A percentile compares a stretch with the other conserved stretches of the same genome.
These are phyloP conservation scores for Gymnoscopelus braueri DNA, from an alignment of 2,797 vertebrate genomes.

Conservation along the genomic window DNA sequence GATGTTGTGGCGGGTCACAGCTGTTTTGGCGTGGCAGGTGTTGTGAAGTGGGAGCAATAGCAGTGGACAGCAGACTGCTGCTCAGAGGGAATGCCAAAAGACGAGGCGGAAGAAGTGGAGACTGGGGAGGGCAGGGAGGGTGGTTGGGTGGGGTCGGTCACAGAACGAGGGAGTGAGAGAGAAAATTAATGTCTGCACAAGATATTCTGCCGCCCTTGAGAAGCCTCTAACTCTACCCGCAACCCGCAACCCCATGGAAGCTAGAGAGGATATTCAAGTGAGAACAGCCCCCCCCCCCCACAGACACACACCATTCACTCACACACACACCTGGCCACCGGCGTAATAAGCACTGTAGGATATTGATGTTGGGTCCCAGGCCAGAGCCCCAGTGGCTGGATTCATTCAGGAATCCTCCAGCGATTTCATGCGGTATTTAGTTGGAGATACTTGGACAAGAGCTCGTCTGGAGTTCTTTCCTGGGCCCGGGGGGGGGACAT, in stretches of 20 bases:
- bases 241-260: conserved; percentile 43
- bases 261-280: conserved; percentile 74
- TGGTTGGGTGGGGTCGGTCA: too few relatives aligned
- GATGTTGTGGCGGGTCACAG: conserved; percentile 81
- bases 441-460: conserved; percentile 65
- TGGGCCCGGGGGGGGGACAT: conserved; percentile 46
- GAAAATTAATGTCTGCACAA: conserved; percentile 68
- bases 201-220: conserved; percentile 70
- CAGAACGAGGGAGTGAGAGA: conserved; percentile 15
- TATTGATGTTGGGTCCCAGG: conserved; percentile 64
- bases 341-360: conserved; percentile 50
- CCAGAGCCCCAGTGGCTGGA: conserved; percentile 67
- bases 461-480: conserved; percentile 70
- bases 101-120: conserved; percentile 80
- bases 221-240: conserved; percentile 10
- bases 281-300: conserved; percentile 66
- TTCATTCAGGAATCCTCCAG: conserved; percentile 60
- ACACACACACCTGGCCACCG: conserved; percentile 76
- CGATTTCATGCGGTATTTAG: conserved; percentile 67
- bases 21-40: conserved; percentile 82
- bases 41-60: conserved; percentile 68
- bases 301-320: too few relatives aligned
- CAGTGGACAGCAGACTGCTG: conserved; percentile 59
- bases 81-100: conserved; percentile 79
- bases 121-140: conserved; percentile 41